Base-by-base conservation (phyloP, 35 echinoderm and acorn worm species). In the Hemicentrotus pulcherrimus region DNA sequence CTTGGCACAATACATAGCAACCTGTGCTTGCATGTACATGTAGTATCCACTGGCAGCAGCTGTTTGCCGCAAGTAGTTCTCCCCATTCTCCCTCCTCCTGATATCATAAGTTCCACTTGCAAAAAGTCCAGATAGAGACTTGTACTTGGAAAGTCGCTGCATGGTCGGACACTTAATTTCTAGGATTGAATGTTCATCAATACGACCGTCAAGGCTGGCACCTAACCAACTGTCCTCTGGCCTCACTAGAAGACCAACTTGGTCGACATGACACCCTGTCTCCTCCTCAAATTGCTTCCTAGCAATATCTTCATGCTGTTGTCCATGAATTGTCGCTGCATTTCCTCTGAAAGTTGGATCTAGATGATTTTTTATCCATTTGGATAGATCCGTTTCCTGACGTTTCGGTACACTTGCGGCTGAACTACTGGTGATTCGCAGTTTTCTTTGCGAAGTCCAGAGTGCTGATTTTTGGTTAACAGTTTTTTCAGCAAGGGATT, bases 81-180 rank as follows among this genome's bases (percentile, higher is more conserved):
- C 65, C 60, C 94, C 94, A 48, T 92, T 92, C 5, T 60, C 94
- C 32, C n/a, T 94, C 12, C 19, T 61, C 52, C 65, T 94, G 3
- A 94, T 48, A 85, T 94, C 94, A 78, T 94, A 94, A 70, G 94
- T 94, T 65, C 94, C 60, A 31, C 94, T 94, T 52, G 48, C 92
- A 94, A 94, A 18, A 32, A 94, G 65, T 65, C 60, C 50, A 50
- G 30, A 14, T 22, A 96, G 48, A 31, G 24, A 59, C 32, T 78
- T 78, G 46, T 61, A 32, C 60, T 96, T 33, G 2, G 48, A 22
- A 24, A 96, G 48, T 86, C 86, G 94, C 78, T 94, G 52, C 4
- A 9, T 22, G 35, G 95, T 96, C 6, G 95, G 95, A 55, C 95
- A 96, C 71, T 96, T 96, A 10, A 96, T 96, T 46, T 96, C 95